Conservation (phyloP, 2,888 invertebrate species). For the Ditylenchus weischeri region DNA sequence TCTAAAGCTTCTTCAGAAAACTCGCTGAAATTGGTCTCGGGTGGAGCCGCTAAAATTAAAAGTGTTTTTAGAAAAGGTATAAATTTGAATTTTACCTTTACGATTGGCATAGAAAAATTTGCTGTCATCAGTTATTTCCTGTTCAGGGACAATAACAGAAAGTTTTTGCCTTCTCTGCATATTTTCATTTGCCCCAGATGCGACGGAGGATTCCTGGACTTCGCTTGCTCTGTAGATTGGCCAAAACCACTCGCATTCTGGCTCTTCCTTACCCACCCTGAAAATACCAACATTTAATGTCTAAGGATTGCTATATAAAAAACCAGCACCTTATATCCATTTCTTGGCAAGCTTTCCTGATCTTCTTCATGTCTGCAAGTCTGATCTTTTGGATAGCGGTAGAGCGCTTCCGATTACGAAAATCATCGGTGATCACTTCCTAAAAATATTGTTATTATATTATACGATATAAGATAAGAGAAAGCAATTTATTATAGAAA, state of each 20-base stretch:
- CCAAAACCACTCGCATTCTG: conserved; percentile 34
- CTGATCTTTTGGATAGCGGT: conserved; percentile 34
- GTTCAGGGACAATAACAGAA: background rate
- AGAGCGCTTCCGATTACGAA: conserved; percentile 41
- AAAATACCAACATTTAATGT: conserved; percentile 15
- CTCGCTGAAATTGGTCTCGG: no score
- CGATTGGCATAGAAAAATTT: no score
- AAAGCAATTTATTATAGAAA: background rate
- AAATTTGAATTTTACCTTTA: no score
- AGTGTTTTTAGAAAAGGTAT: no score
- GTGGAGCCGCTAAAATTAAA: no score
- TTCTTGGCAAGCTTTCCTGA: conserved; percentile 51
- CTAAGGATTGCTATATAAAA: background rate
- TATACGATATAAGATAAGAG: background rate
- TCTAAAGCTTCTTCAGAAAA: no score
- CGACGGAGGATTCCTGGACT: background rate
- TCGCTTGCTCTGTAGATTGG: conserved; percentile 33
- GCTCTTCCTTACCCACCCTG: conserved; percentile 32
- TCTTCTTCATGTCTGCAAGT: conserved; percentile 45
- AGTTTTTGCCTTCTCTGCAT: background rate
- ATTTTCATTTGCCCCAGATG: no score
- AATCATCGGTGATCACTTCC: conserved; percentile 49
- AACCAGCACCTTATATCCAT: conserved; percentile 40
- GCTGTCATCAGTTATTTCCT: background rate
- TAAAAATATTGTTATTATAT: conserved; percentile 18